phyloP scores from a whole-genome alignment of 2,888 invertebrate species.

The Lasioglossum leucozonium region DNA sequence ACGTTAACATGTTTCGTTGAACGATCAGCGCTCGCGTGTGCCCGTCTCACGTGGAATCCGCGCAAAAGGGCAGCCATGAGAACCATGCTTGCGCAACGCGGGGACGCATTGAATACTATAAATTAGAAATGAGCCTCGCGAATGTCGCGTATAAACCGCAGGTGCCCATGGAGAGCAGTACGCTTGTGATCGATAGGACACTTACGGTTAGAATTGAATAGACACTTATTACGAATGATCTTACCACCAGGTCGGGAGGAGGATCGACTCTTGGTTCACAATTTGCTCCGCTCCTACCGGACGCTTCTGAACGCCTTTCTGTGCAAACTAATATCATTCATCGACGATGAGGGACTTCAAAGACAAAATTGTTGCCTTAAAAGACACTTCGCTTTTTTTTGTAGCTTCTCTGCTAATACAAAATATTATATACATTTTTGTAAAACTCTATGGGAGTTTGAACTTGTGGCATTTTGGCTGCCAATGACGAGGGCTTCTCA shows the following conservation, averaged over 20 bases:
- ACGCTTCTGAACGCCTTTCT: too few relatives aligned
- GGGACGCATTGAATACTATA: neutral
- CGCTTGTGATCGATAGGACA: neutral
- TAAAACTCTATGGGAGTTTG: too few relatives aligned
- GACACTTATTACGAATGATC: neutral
- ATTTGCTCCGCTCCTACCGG: too few relatives aligned
- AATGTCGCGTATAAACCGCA: neutral
- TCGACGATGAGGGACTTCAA: too few relatives aligned
- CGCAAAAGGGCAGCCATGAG: slow-evolving; percentile 11
- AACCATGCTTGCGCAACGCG: neutral
- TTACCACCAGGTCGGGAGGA: neutral
- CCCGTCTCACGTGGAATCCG: slow-evolving; percentile 10
- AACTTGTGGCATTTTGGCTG: too few relatives aligned
- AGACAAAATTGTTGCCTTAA: neutral
- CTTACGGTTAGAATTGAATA: neutral
- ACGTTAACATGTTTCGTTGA: neutral
- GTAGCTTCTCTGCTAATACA: too few relatives aligned
- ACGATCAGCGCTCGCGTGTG: neutral
- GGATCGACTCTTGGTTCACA: neutral
- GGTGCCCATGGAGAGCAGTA: neutral
- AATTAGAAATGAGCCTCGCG: neutral
- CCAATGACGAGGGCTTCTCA: too few relatives aligned
- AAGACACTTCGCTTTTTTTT: neutral
- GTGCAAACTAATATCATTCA: too few relatives aligned
- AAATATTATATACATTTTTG: too few relatives aligned